phyloP scores from a whole-genome alignment of 2,113 vertebrate genomes.

The Mobula hypostoma region DNA sequence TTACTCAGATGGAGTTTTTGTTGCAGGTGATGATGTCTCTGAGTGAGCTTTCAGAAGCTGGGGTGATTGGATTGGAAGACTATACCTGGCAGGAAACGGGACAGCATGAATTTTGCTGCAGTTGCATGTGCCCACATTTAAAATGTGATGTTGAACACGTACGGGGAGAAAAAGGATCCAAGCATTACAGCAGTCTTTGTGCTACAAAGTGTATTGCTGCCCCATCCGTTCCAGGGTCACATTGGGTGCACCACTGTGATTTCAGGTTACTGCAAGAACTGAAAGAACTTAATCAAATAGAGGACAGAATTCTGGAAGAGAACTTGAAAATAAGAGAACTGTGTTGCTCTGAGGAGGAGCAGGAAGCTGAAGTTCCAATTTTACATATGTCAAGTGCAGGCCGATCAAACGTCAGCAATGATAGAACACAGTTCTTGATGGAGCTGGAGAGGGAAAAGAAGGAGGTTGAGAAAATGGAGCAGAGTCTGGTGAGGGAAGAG shows the following conservation, averaged over 20 bases:
- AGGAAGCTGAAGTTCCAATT: neutral
- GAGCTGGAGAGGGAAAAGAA: slow-evolving; percentile 49
- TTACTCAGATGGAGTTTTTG: neutral
- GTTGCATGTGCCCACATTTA: neutral
- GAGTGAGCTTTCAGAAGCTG: slow-evolving; percentile 49
- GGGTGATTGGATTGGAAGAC: slow-evolving; percentile 49
- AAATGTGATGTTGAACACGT: neutral
- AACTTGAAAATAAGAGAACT: slow-evolving; percentile 48
- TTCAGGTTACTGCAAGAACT: slow-evolving; percentile 46
- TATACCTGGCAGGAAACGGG: neutral
- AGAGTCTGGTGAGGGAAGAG: slow-evolving; percentile 43
- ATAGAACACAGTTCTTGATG: slow-evolving; percentile 44
- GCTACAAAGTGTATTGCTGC: too few relatives aligned
- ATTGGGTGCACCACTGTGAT: neutral
- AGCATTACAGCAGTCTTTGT: neutral
- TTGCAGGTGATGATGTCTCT: slow-evolving; percentile 45
- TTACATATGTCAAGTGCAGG: neutral
- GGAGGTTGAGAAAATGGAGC: slow-evolving; percentile 52
- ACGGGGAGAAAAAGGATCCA: neutral
- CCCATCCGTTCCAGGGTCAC: neutral
- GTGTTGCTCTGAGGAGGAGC: slow-evolving; percentile 14
- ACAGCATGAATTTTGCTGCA: neutral
- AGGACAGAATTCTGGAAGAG: slow-evolving; percentile 54
- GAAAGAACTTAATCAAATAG: slow-evolving; percentile 46
- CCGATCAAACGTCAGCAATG: neutral